Evolutionary conservation across 2,113 vertebrate species (phyloP).

Genomic region (Acanthisitta chloris): DNA sequence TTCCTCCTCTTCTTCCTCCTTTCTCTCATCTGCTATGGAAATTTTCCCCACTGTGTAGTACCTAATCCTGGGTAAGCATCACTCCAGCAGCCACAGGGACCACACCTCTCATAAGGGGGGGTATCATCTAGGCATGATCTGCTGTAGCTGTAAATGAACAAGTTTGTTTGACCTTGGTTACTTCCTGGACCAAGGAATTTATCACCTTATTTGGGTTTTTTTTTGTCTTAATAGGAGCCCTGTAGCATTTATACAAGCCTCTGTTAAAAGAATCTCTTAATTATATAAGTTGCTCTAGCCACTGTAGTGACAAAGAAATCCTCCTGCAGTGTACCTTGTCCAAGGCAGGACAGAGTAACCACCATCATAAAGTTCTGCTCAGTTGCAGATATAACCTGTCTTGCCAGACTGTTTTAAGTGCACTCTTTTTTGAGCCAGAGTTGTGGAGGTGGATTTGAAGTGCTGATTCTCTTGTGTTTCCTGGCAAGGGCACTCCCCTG

Average conservation of each 20-base stretch:
- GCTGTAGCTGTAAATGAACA: neutral
- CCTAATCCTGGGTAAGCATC: neutral
- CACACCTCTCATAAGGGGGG: accelerated
- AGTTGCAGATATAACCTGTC: neutral
- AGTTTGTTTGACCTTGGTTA: neutral
- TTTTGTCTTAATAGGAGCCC: neutral
- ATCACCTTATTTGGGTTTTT: neutral
- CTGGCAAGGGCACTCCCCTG: neutral
- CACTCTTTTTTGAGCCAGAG: neutral
- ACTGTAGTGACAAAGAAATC: neutral
- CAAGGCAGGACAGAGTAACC: neutral
- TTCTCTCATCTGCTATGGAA: neutral
- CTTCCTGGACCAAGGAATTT: neutral
- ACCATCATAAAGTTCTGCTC: neutral
- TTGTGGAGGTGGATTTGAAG: neutral
- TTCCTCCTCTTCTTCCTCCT: neutral
- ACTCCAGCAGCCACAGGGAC: neutral
- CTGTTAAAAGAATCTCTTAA: neutral
- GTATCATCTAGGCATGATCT: neutral
- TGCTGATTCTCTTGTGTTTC: accelerated
- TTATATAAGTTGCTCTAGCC: neutral
- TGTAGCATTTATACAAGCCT: neutral
- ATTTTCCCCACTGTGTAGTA: neutral
- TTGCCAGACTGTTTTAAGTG: neutral
- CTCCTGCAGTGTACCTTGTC: neutral